A percentile compares a stretch with the other conserved stretches of the same genome.
Evolutionary conservation across 2,888 invertebrate species (phyloP).

Genomic region (Drosophila paranaensis): DNA sequence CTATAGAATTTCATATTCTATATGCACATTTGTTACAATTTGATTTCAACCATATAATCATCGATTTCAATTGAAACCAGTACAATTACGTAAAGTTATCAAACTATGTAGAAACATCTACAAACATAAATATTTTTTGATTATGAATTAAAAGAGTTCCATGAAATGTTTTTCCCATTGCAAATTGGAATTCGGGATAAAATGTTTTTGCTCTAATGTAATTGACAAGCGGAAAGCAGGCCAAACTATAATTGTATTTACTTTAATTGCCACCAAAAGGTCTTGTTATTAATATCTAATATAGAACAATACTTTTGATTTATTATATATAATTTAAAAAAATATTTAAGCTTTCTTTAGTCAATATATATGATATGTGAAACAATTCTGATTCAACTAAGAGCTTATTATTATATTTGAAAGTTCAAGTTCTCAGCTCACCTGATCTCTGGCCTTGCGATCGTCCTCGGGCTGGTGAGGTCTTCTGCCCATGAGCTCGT

Average conservation of each 20-base stretch:
- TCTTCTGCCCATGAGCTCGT: constrained; percentile 94
- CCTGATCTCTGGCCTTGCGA: constrained; percentile 93
- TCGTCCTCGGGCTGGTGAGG: constrained; percentile 93
- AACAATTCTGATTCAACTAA: too few relatives aligned
- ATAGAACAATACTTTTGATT: too few relatives aligned
- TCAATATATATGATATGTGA: too few relatives aligned
- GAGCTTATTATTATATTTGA: too few relatives aligned
- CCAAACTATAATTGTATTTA: not conserved
- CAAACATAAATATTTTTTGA: not conserved
- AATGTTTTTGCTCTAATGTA: not conserved
- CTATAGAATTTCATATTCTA: not conserved
- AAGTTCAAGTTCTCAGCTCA: constrained; percentile 54
- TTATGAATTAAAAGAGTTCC: not conserved
- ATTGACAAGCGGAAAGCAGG: not conserved
- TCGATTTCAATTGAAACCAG: not conserved
- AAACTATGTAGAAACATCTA: not conserved
- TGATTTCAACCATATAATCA: not conserved
- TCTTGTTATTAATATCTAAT: too few relatives aligned
- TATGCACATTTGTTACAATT: not conserved
- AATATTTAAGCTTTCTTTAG: too few relatives aligned
- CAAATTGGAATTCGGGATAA: not conserved
- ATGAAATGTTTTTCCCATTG: not conserved
- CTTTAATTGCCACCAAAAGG: not conserved
- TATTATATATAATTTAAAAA: too few relatives aligned
- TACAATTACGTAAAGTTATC: not conserved